Evolutionary conservation across 2,888 invertebrate species (phyloP).

Genomic region (Hylaea fasciaria): DNA sequence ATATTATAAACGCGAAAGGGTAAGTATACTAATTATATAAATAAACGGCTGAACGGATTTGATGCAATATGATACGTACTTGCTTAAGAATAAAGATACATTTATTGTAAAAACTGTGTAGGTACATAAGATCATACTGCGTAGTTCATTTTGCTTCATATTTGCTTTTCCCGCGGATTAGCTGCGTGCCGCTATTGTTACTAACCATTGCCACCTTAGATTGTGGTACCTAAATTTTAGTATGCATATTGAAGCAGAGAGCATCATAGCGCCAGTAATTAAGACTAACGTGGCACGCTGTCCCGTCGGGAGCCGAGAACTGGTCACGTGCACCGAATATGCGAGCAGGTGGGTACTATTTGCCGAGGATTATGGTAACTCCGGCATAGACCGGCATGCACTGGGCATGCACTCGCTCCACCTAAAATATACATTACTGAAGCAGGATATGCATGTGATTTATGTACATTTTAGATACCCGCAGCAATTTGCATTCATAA

Average conservation of each 20-base stretch:
- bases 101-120: no score
- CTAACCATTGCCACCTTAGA: not conserved
- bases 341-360: constrained; percentile 35
- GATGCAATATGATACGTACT: not conserved
- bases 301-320: constrained; percentile 30
- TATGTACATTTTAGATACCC: not conserved
- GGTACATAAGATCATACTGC: no score
- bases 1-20: no score
- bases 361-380: constrained; percentile 61
- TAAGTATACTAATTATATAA: no score
- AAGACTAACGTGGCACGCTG: constrained; percentile 45
- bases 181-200: no score
- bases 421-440: no score
- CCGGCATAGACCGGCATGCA: no score
- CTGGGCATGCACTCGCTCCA: not conserved
- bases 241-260: constrained; percentile 52
- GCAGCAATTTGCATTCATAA: not conserved
- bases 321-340: constrained; percentile 56
- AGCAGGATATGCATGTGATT: no score
- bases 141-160: no score
- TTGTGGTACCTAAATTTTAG: constrained; percentile 36
- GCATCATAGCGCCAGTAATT: constrained; percentile 60
- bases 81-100: not conserved
- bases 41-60: no score
- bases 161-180: no score